A percentile compares a stretch with the other conserved stretches of the same genome.
phyloP scores from a whole-genome alignment of 2,797 vertebrate species.

The Hapalemur alaotrensis region DNA sequence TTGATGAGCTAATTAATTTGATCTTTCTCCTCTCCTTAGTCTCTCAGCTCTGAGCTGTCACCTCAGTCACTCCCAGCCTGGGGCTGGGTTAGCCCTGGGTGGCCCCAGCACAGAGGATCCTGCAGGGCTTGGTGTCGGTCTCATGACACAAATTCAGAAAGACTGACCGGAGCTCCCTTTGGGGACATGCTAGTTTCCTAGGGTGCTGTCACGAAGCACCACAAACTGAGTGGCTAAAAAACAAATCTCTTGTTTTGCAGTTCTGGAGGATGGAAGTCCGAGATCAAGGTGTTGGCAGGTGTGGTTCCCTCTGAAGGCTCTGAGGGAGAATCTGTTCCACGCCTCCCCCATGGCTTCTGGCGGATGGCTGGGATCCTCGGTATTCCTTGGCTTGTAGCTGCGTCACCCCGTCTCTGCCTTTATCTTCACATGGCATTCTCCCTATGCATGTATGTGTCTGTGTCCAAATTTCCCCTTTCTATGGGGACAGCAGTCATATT shows the following conservation, averaged over 20 bases:
- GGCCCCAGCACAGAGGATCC: neutral
- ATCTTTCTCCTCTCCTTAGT: conserved; percentile 75
- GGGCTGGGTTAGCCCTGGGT: neutral
- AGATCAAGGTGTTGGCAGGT: neutral
- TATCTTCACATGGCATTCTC: neutral
- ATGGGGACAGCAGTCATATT: neutral
- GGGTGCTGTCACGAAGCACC: neutral
- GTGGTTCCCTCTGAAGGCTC: neutral
- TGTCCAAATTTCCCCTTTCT: neutral
- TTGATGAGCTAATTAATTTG: conserved; percentile 81
- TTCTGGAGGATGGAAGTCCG: neutral
- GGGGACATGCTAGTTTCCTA: neutral
- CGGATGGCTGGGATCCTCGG: neutral
- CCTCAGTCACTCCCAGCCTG: conserved; percentile 31
- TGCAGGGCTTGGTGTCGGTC: neutral
- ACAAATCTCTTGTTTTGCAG: neutral
- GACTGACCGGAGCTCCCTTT: neutral
- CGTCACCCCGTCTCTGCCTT: neutral
- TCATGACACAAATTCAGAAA: conserved; percentile 33
- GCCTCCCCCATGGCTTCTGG: neutral
- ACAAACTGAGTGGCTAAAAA: neutral
- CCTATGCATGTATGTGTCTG: neutral
- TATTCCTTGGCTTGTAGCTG: neutral
- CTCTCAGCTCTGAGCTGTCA: conserved; percentile 53
- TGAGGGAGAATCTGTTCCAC: neutral